Percentiles rank a stretch among this genome's conserved stretches.
Evolutionary conservation across 2,113 vertebrate genomes (phyloP).

Genomic region (Platycercus adscitus): DNA sequence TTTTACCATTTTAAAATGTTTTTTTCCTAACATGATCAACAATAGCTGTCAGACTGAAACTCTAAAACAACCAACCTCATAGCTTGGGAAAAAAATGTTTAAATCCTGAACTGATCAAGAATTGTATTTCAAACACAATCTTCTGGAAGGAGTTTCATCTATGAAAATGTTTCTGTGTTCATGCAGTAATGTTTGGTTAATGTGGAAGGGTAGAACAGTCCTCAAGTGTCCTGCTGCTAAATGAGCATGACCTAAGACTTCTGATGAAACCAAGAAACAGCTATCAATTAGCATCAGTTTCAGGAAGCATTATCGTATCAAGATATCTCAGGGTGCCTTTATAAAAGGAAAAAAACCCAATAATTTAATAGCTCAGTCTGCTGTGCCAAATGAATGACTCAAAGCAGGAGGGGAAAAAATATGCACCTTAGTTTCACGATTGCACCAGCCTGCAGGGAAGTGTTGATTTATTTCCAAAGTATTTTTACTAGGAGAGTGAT

Average conservation of each 20-base stretch:
- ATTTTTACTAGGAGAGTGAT: neutral
- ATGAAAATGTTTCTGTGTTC: neutral
- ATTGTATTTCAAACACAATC: neutral
- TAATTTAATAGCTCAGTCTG: constrained; percentile 49
- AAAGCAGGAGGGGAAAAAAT: neutral
- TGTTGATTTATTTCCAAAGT: neutral
- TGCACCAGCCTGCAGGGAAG: constrained; percentile 18
- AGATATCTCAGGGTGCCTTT: constrained; percentile 47
- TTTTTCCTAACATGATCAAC: neutral
- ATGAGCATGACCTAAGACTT: neutral
- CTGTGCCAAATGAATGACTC: constrained; percentile 56
- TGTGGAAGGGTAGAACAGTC: neutral
- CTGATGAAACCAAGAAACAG: constrained; percentile 32
- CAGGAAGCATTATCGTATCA: constrained; percentile 18
- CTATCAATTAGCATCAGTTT: constrained; percentile 44
- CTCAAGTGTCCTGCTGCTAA: neutral
- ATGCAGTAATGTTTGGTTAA: neutral
- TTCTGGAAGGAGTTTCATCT: neutral
- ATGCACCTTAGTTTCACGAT: neutral
- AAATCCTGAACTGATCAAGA: neutral
- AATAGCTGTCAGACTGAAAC: neutral
- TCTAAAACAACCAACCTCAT: neutral
- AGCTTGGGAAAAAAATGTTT: neutral
- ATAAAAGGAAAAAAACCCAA: neutral
- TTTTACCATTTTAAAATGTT: neutral